These are phyloP conservation scores for Acanthurus leucopareius DNA, from an alignment of 2,797 vertebrate species.

Conservation along the genomic window DNA sequence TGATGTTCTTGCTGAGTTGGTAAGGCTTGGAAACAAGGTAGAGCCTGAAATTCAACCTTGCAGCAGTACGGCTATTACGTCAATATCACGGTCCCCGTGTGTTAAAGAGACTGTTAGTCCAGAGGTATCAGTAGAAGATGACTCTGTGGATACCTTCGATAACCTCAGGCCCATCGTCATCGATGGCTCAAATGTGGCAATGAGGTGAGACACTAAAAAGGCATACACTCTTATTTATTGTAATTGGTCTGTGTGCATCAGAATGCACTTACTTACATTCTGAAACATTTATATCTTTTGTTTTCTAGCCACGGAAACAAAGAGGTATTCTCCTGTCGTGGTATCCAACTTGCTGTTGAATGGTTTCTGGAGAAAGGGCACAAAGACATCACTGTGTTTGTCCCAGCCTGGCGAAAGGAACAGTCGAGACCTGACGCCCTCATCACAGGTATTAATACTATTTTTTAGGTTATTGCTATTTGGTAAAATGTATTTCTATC, in stretches of 20 bases:
- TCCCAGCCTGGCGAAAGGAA: conserved; percentile 98
- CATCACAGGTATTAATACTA: conserved; percentile 90
- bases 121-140: conserved; percentile 94
- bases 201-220: conserved; percentile 89
- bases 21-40: conserved; percentile 95
- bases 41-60: conserved; percentile 90
- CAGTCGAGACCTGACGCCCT: conserved; percentile 97
- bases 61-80: conserved; percentile 67
- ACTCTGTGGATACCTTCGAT: conserved; percentile 90
- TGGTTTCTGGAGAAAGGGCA: conserved; percentile 99
- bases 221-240: not conserved
- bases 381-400: conserved; percentile 99
- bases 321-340: conserved; percentile 98
- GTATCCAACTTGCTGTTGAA: conserved; percentile 97
- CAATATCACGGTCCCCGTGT: conserved; percentile 84
- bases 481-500: not conserved
- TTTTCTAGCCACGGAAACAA: conserved; percentile 97
- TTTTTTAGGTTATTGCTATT: conserved; percentile 5
- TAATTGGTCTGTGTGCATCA: not conserved
- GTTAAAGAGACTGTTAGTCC: conserved; percentile 91
- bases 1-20: conserved; percentile 95
- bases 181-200: conserved; percentile 98
- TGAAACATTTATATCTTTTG: conserved; percentile 44
- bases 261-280: not conserved
- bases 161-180: conserved; percentile 97